Evolutionary conservation across 2,888 invertebrate genomes (phyloP).

Genomic region (Helleia helle): DNA sequence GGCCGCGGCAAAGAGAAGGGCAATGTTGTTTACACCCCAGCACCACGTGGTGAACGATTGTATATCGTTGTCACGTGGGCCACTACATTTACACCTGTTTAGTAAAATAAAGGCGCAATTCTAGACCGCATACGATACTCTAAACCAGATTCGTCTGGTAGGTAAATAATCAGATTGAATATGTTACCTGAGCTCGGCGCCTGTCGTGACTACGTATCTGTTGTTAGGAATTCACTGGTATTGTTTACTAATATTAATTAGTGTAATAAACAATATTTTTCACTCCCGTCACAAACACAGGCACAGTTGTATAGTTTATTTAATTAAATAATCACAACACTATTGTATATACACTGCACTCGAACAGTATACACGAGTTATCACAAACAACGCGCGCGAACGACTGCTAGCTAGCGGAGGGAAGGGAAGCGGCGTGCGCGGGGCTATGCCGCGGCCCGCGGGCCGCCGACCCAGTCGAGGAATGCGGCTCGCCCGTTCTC

Average conservation of each 20-base stretch:
- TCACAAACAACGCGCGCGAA: slow-evolving; percentile 57
- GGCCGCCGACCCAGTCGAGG: slow-evolving; percentile 66
- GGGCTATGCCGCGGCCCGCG: too few relatives aligned
- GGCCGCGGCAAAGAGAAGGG: slow-evolving; percentile 35
- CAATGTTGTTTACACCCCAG: slow-evolving; percentile 55
- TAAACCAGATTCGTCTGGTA: slow-evolving; percentile 37
- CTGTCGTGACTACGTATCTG: slow-evolving; percentile 54
- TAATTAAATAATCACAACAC: slow-evolving; percentile 46
- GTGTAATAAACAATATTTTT: slow-evolving; percentile 24
- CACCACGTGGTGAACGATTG: slow-evolving; percentile 59
- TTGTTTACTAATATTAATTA: slow-evolving; percentile 25
- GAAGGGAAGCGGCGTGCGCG: slow-evolving; percentile 31
- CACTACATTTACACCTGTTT: slow-evolving; percentile 37
- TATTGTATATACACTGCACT: slow-evolving; percentile 63
- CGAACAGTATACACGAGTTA: slow-evolving; percentile 38
- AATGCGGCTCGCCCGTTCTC: slow-evolving; percentile 64
- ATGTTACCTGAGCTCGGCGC: slow-evolving; percentile 65
- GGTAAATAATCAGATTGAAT: slow-evolving; percentile 52
- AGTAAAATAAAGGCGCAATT: slow-evolving; percentile 26
- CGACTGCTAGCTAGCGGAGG: slow-evolving; percentile 38
- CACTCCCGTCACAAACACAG: slow-evolving; percentile 44
- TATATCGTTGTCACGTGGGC: slow-evolving; percentile 57
- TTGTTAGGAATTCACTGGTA: slow-evolving; percentile 40
- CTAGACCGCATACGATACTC: slow-evolving; percentile 24
- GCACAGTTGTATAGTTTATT: slow-evolving; percentile 41